Percentiles rank a stretch among this genome's conserved stretches.
Conservation (phyloP, 2,888 invertebrate species). For the Drosophila antonietae region DNA sequence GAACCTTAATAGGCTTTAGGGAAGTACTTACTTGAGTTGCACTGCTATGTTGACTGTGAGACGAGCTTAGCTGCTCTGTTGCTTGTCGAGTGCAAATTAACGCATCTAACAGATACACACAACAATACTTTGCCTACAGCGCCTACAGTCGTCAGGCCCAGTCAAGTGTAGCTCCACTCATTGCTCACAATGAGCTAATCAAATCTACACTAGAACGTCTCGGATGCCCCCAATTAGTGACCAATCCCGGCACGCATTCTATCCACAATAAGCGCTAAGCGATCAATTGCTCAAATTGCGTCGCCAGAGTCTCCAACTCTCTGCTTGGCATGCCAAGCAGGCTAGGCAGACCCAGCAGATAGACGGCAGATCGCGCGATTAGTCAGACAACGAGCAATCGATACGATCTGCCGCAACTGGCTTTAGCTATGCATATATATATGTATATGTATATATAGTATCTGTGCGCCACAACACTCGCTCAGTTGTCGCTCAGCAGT, state of each 20-base stretch:
- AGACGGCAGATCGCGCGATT: conserved; percentile 42
- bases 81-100: conserved; percentile 27
- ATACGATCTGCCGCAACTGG: conserved; percentile 9
- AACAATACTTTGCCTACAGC: background rate
- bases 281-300: conserved; percentile 46
- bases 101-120: conserved; percentile 39
- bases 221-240: conserved; percentile 50
- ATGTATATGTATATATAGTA: conserved; percentile 14
- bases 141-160: background rate
- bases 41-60: conserved; percentile 25
- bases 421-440: conserved; percentile 16
- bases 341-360: conserved; percentile 36
- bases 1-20: conserved; percentile 49
- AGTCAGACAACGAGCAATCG: conserved; percentile 43
- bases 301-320: background rate
- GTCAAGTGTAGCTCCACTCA: conserved; percentile 6
- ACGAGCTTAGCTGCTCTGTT: background rate
- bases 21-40: conserved; percentile 42
- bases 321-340: conserved; percentile 41
- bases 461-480: conserved; percentile 15
- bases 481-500: conserved; percentile 51
- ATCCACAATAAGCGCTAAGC: background rate
- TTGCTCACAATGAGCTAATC: conserved; percentile 27
- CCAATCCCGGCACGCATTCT: conserved; percentile 25
- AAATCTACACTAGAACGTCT: conserved; percentile 32